phyloP scores from a whole-genome alignment of 2,888 invertebrate genomes.

The Plagodis pulveraria region DNA sequence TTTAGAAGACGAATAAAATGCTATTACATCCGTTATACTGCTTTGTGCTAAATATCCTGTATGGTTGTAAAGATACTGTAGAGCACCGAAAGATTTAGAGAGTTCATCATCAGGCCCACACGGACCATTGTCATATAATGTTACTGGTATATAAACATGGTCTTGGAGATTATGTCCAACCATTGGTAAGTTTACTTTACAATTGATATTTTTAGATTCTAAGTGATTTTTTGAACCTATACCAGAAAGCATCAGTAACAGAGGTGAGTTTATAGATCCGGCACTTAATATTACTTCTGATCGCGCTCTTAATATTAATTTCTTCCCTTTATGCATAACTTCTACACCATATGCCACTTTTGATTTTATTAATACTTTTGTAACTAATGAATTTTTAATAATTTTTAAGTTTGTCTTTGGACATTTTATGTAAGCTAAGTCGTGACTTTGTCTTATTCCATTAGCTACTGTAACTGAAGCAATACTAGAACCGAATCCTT shows the following conservation, averaged over 20 bases:
- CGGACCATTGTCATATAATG: slow-evolving; percentile 58
- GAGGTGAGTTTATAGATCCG: slow-evolving; percentile 77
- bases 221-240: slow-evolving; percentile 75
- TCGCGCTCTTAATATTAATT: slow-evolving; percentile 44
- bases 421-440: slow-evolving; percentile 14
- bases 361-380: slow-evolving; percentile 75
- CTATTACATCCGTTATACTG: slow-evolving; percentile 80
- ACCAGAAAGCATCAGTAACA: slow-evolving; percentile 80
- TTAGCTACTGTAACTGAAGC: slow-evolving; percentile 69
- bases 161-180: slow-evolving; percentile 84
- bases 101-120: slow-evolving; percentile 39
- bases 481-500: slow-evolving; percentile 75
- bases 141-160: slow-evolving; percentile 68
- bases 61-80: slow-evolving; percentile 78
- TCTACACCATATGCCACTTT: slow-evolving; percentile 67
- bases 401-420: slow-evolving; percentile 49
- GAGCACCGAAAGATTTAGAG: slow-evolving; percentile 54
- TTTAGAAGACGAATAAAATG: slow-evolving; percentile 53
- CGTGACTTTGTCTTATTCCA: slow-evolving; percentile 56
- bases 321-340: slow-evolving; percentile 47
- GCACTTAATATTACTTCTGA: slow-evolving; percentile 79
- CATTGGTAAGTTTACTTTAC: slow-evolving; percentile 64
- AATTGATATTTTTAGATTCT: slow-evolving; percentile 56
- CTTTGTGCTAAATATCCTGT: slow-evolving; percentile 77
- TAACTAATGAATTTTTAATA: slow-evolving; percentile 75